phyloP scores from a whole-genome alignment of 2,797 vertebrate genomes.

The Pterois miles region DNA sequence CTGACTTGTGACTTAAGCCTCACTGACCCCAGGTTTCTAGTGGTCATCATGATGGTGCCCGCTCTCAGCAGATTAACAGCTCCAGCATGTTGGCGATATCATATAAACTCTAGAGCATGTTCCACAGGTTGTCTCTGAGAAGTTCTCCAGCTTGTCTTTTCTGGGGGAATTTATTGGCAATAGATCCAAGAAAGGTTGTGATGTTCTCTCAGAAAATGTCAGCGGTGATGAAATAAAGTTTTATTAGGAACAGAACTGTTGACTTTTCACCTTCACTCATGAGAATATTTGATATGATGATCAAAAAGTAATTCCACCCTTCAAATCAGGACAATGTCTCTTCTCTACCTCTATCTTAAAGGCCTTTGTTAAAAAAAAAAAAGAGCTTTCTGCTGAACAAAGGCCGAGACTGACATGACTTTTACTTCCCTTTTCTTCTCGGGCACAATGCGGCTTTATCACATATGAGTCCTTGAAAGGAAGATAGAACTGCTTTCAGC shows the following conservation, averaged over 20 bases:
- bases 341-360: constrained; percentile 17
- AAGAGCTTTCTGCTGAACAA: constrained; percentile 25
- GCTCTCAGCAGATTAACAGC: constrained; percentile 27
- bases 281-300: constrained; percentile 26
- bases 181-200: constrained; percentile 10
- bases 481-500: constrained; percentile 8
- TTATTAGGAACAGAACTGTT: background rate
- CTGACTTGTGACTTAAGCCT: constrained; percentile 31
- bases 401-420: constrained; percentile 39
- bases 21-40: background rate
- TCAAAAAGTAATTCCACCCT: constrained; percentile 19
- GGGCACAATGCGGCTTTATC: constrained; percentile 39
- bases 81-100: background rate
- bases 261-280: constrained; percentile 1
- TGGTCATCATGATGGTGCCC: background rate
- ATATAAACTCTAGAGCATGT: background rate
- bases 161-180: background rate
- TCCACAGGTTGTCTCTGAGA: background rate
- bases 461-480: constrained; percentile 30
- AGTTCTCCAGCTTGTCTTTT: constrained; percentile 7
- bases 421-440: constrained; percentile 38
- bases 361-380: constrained; percentile 8
- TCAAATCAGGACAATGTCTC: constrained; percentile 18
- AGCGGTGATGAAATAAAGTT: constrained; percentile 1
- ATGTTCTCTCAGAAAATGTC: constrained; percentile 23